Base-by-base conservation (phyloP, 35 echinoderm and acorn worm genomes). In the Acanthaster planci region DNA sequence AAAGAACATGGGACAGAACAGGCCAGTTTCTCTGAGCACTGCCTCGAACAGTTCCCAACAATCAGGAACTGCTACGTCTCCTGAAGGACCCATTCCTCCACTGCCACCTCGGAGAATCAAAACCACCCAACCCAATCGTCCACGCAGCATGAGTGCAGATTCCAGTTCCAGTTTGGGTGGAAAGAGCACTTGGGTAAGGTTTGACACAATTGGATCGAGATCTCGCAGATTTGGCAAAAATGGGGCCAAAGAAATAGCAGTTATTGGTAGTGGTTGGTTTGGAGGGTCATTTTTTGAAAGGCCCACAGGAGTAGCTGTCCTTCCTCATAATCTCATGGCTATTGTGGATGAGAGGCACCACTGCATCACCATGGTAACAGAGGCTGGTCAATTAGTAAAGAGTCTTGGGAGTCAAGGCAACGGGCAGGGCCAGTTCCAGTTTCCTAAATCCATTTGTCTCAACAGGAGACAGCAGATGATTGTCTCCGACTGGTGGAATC, bases 401-500 rank as follows among this genome's bases (percentile, higher is more conserved):
- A 80, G 51, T 32, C 56, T 90, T 38, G 94, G 94, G 21, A 86
- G 80, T 35, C 77, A 84, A 59, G 94, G 94, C 7, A 84, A 88
- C 32, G 87, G 91, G 3, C 44, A 60, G 6, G 94, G 94, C 18
- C 90, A 97, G 64, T 84, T 97, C 23, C 91, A 90, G 76, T 92
- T 90, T 36, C 94, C 94, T 5, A 92, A 90, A 52, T 78, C 77
- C 56, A 81, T 97, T 44, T 97, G 86, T 79, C 82, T 80, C 9
- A 90, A 86, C 29, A 89, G 55, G 51, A 15, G 78, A 54, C 84
- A 67, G 35, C 80, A 93, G 17, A 57, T 93, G 15, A 80, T 97
- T 16, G 82, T 97, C 7, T 90, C 94, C 34, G 94, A 97, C 29
- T 93, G 87, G 85, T 90, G 77, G 40, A 97, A 97, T 52, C 87